phyloP scores from a whole-genome alignment of 2,113 vertebrate species.

The Nyctereutes procyonoides region DNA sequence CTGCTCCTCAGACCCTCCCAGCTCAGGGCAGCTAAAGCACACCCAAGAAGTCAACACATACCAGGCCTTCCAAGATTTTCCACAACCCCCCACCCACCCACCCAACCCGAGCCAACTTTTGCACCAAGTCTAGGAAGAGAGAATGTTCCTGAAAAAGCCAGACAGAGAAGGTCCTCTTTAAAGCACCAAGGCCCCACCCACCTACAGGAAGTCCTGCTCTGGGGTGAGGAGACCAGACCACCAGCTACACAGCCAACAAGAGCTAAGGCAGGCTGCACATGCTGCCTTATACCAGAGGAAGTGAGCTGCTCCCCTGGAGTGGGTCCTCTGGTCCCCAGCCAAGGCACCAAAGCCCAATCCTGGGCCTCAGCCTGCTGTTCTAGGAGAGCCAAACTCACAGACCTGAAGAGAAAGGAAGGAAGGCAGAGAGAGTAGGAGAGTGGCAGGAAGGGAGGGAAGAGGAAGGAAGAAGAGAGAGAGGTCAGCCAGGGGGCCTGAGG shows the following conservation, averaged over 20 bases:
- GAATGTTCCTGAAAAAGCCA: not conserved
- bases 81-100: too few relatives aligned
- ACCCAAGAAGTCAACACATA: not conserved
- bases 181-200: not conserved
- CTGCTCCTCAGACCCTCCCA: not conserved
- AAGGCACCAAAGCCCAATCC: not conserved
- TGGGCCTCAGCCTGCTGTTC: not conserved
- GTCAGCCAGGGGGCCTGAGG: not conserved
- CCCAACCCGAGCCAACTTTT: not conserved
- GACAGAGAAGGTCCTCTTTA: not conserved
- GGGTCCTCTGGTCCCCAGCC: not conserved
- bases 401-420: not conserved
- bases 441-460: not conserved
- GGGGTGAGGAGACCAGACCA: not conserved
- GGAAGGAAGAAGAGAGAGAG: not conserved
- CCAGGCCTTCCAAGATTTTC: not conserved
- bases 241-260: not conserved
- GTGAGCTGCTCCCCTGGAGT: not conserved
- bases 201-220: not conserved
- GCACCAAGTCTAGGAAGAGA: not conserved
- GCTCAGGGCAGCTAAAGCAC: not conserved
- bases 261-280: not conserved
- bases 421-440: not conserved
- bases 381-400: not conserved
- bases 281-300: not conserved